Conservation (phyloP, 2,888 invertebrate species). For the Esperia sulphurella region DNA sequence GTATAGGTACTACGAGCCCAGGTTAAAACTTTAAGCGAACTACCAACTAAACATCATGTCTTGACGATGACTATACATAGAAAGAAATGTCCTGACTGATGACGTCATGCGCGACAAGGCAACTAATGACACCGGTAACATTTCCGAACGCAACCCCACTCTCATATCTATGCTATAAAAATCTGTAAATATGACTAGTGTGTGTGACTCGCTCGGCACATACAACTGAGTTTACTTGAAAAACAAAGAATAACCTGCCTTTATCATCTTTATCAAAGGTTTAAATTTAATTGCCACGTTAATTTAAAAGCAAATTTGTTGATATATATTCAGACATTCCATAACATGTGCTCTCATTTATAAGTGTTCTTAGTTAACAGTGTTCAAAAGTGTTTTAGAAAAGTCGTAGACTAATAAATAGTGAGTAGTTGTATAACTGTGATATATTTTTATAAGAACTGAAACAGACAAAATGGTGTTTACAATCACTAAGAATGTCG, state of each 20-base stretch:
- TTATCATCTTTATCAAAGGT: not conserved
- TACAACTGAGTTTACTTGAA: not conserved
- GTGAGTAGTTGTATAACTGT: not conserved
- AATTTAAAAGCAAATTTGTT: not conserved
- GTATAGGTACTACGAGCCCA: no score
- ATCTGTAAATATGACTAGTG: not conserved
- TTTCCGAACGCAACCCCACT: not conserved
- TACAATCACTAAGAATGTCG: conserved; percentile 25
- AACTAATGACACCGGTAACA: not conserved
- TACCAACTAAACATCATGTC: no score
- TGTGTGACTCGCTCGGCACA: no score
- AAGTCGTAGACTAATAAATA: no score
- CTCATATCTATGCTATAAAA: not conserved
- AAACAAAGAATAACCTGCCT: not conserved
- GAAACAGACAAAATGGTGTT: conserved; percentile 36
- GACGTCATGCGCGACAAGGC: no score
- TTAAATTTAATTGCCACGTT: not conserved
- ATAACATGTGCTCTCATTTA: no score
- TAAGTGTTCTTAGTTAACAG: no score
- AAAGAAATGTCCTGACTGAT: no score
- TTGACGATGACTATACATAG: no score
- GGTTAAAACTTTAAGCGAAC: no score
- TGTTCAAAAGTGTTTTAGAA: no score
- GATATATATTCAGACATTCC: not conserved
- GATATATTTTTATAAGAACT: not conserved